Evolutionary conservation across 2,113 vertebrate genomes (phyloP).

Genomic region (Etheostoma cragini): DNA sequence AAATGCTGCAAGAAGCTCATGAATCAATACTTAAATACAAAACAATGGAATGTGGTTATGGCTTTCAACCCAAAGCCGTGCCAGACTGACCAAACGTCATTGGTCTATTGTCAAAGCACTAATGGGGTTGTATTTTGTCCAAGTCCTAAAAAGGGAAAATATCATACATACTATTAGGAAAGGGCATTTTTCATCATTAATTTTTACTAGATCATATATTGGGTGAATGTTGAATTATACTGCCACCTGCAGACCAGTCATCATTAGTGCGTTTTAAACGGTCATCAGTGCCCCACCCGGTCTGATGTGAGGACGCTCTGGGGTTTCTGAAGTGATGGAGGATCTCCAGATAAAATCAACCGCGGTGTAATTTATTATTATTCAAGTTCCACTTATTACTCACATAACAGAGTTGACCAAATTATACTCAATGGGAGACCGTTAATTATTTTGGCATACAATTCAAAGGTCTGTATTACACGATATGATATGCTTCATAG

Average conservation of each 20-base stretch:
- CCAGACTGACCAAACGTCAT: neutral
- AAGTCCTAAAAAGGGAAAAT: neutral
- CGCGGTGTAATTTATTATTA: neutral
- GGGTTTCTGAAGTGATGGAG: neutral
- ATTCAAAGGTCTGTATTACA: neutral
- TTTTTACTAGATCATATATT: neutral
- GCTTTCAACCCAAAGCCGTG: neutral
- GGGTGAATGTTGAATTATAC: slow-evolving; percentile 3
- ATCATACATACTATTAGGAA: no score
- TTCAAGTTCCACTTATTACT: neutral
- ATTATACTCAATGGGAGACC: neutral
- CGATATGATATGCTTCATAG: no score
- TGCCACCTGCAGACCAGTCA: slow-evolving; percentile 46
- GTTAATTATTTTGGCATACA: no score
- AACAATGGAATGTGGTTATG: neutral
- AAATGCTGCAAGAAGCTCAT: neutral
- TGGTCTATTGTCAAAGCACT: neutral
- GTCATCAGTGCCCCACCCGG: neutral
- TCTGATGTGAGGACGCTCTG: neutral
- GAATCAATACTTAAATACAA: neutral
- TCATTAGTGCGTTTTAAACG: neutral
- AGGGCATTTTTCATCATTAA: neutral
- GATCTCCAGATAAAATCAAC: neutral
- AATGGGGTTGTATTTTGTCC: neutral
- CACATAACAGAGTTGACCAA: neutral